These are phyloP conservation scores for Sesia bembeciformis DNA, from an alignment of 2,888 invertebrate genomes.

Conservation along the genomic window DNA sequence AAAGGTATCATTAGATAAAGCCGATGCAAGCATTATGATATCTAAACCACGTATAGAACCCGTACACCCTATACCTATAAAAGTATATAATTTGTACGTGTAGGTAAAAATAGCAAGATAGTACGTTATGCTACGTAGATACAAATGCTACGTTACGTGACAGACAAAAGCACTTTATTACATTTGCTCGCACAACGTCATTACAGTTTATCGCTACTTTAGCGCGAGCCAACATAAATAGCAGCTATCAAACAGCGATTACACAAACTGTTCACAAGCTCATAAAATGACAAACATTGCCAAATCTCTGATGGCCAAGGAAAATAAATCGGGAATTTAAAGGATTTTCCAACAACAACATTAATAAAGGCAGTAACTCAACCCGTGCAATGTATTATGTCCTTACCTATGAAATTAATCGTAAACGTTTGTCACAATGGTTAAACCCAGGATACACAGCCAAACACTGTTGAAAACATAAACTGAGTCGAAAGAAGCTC, in stretches of 20 bases:
- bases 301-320: conserved; percentile 56
- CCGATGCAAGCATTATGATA: too few relatives aligned
- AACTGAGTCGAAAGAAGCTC: too few relatives aligned
- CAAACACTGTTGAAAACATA: too few relatives aligned
- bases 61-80: too few relatives aligned
- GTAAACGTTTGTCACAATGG: too few relatives aligned
- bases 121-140: conserved; percentile 3
- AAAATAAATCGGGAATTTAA: conserved; percentile 43
- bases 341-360: neutral
- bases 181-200: conserved; percentile 38
- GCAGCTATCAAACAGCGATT: conserved; percentile 59
- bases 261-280: conserved; percentile 59
- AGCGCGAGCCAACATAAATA: conserved; percentile 48
- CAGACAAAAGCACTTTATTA: conserved; percentile 27
- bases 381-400: too few relatives aligned
- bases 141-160: conserved; percentile 12
- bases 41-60: too few relatives aligned
- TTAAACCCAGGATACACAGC: too few relatives aligned
- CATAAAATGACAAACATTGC: conserved; percentile 56
- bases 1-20: too few relatives aligned
- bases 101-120: neutral
- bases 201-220: conserved; percentile 53
- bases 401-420: too few relatives aligned
- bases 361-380: too few relatives aligned
- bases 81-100: too few relatives aligned